Percentiles rank a stretch among this genome's conserved stretches.
These are phyloP conservation scores for Echinops telfairi DNA, from an alignment of 2,113 vertebrate species.

Conservation along the genomic window DNA sequence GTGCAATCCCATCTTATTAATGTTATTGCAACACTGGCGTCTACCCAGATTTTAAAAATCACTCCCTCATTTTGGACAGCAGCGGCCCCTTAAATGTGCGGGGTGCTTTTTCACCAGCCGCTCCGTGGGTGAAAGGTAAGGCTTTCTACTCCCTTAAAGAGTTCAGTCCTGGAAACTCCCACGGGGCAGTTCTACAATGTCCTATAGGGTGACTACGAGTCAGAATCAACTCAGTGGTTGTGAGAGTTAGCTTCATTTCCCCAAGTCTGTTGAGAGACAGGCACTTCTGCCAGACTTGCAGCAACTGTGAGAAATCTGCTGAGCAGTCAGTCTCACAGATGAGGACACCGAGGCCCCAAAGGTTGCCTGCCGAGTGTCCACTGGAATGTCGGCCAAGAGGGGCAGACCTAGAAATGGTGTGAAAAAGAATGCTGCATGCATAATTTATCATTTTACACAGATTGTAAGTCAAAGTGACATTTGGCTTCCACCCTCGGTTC, in stretches of 20 bases:
- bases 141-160: too few species aligned
- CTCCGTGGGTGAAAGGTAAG: too few species aligned
- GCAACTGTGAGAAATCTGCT: not conserved
- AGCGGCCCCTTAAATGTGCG: not conserved
- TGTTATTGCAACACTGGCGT: not conserved
- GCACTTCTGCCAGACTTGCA: not conserved
- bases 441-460: not conserved
- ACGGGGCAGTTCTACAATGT: too few species aligned
- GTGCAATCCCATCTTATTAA: not conserved
- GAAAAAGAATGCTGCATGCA: not conserved
- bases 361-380: not conserved
- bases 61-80: constrained; percentile 44
- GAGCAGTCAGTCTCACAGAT: not conserved
- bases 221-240: too few species aligned
- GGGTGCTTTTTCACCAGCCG: not conserved
- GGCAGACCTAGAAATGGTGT: not conserved
- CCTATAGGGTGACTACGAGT: too few species aligned
- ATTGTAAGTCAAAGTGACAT: not conserved
- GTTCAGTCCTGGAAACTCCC: too few species aligned
- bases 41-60: not conserved
- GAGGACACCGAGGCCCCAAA: not conserved
- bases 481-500: not conserved
- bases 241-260: too few species aligned
- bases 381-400: not conserved
- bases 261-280: too few species aligned